A percentile compares a stretch with the other conserved stretches of the same genome.
Conservation (phyloP, 2,888 invertebrate genomes). For the Caenorhabditis imperialis region DNA sequence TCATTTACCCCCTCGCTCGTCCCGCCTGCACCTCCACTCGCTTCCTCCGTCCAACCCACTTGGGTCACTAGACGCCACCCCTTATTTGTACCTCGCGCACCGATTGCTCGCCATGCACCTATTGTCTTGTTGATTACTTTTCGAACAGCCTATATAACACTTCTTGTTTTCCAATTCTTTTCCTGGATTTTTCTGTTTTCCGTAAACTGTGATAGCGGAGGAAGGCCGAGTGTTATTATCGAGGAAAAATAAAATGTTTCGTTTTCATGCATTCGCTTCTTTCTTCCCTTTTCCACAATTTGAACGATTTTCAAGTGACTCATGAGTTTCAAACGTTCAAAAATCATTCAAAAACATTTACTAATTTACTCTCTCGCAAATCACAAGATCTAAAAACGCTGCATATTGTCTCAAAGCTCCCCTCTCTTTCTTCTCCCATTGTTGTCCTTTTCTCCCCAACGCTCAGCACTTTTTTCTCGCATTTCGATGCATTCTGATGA, state of each 20-base stretch:
- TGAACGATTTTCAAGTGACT: too few relatives aligned
- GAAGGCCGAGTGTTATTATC: too few relatives aligned
- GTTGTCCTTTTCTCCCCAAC: constrained; percentile 18
- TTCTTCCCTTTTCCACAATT: too few relatives aligned
- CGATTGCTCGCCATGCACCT: constrained; percentile 36
- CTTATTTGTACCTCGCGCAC: constrained; percentile 33
- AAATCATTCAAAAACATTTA: too few relatives aligned
- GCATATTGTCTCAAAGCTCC: neutral
- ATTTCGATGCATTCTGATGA: constrained; percentile 14
- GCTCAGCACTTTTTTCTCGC: constrained; percentile 23
- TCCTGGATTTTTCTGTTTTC: neutral
- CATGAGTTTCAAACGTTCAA: too few relatives aligned
- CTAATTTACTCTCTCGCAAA: neutral
- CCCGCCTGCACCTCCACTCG: constrained; percentile 35
- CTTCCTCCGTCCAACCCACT: constrained; percentile 13
- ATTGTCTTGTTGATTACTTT: constrained; percentile 38
- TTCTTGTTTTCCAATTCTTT: neutral
- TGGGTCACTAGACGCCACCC: constrained; percentile 34
- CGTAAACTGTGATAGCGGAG: neutral
- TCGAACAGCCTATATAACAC: neutral
- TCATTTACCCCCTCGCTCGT: constrained; percentile 36
- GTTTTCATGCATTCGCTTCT: too few relatives aligned
- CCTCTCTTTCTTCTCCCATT: constrained; percentile 2
- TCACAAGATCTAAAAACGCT: constrained; percentile 3
- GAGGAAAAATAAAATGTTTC: too few relatives aligned